These are phyloP conservation scores for Dromococcyx pavoninus DNA, from an alignment of 2,797 vertebrate species.

Conservation along the genomic window DNA sequence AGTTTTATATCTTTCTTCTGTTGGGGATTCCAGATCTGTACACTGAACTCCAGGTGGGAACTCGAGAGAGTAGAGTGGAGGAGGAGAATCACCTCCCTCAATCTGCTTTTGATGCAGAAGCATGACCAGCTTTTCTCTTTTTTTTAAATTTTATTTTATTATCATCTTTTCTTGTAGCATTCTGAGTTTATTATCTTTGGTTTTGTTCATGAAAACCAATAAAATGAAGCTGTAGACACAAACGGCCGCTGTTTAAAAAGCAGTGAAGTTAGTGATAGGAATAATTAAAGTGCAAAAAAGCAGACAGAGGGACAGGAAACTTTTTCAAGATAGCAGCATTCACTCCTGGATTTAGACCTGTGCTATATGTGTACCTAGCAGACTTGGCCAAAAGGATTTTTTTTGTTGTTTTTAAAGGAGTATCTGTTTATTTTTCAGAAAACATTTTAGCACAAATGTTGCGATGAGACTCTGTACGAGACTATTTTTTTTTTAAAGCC, in stretches of 20 bases:
- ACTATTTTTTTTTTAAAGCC: background rate
- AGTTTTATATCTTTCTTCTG: too few relatives aligned
- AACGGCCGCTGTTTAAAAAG: background rate
- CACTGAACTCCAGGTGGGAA: too few relatives aligned
- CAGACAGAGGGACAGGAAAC: background rate
- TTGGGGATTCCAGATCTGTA: too few relatives aligned
- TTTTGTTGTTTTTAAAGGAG: background rate
- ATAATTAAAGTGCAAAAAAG: background rate
- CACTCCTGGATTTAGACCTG: background rate
- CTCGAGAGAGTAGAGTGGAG: too few relatives aligned
- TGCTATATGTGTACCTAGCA: background rate
- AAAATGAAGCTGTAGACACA: background rate
- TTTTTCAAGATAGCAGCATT: background rate
- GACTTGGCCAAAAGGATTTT: background rate
- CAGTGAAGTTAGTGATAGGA: background rate
- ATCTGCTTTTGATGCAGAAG: too few relatives aligned
- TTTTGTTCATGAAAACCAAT: background rate
- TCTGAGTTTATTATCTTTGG: background rate
- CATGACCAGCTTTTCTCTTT: background rate
- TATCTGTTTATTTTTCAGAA: background rate
- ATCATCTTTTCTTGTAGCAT: background rate
- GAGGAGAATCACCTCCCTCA: too few relatives aligned
- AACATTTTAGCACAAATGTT: background rate
- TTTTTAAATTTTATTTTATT: background rate
- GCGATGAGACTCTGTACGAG: background rate